These are phyloP conservation scores for Pygocentrus nattereri DNA, from an alignment of 2,797 vertebrate genomes.

Conservation along the genomic window DNA sequence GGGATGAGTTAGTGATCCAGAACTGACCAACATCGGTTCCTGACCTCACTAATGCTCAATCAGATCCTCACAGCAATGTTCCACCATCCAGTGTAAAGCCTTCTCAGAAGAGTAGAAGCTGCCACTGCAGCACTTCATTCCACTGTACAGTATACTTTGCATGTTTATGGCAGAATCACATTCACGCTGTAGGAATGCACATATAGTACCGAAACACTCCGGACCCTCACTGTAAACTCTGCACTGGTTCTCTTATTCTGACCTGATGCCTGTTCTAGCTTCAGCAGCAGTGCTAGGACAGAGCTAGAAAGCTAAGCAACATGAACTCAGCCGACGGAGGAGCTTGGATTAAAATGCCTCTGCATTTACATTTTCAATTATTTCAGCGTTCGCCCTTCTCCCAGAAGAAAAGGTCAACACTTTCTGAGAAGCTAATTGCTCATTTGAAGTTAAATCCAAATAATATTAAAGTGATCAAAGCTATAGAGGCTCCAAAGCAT, in stretches of 20 bases:
- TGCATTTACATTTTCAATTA: conserved; percentile 36
- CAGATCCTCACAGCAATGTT: no score
- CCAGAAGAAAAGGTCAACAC: conserved; percentile 47
- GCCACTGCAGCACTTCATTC: no score
- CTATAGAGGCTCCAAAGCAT: conserved; percentile 12
- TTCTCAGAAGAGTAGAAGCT: no score
- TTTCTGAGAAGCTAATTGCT: conserved; percentile 43
- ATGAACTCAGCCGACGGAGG: conserved; percentile 15
- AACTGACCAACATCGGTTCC: no score
- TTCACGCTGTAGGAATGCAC: no score
- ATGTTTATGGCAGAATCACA: no score
- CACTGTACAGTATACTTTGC: no score
- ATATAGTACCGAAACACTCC: background rate
- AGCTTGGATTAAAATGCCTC: conserved; percentile 32
- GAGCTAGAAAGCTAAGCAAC: background rate
- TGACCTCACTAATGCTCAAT: no score
- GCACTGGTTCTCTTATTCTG: background rate
- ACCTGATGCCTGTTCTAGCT: background rate
- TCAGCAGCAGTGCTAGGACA: background rate
- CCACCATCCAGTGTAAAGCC: no score
- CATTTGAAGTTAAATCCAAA: conserved; percentile 32
- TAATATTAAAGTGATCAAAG: conserved; percentile 44
- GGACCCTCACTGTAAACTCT: background rate
- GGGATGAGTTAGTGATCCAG: no score
- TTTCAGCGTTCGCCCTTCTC: conserved; percentile 28